Conservation (phyloP, 2,113 vertebrate genomes). For the Pygathrix nemaeus region DNA sequence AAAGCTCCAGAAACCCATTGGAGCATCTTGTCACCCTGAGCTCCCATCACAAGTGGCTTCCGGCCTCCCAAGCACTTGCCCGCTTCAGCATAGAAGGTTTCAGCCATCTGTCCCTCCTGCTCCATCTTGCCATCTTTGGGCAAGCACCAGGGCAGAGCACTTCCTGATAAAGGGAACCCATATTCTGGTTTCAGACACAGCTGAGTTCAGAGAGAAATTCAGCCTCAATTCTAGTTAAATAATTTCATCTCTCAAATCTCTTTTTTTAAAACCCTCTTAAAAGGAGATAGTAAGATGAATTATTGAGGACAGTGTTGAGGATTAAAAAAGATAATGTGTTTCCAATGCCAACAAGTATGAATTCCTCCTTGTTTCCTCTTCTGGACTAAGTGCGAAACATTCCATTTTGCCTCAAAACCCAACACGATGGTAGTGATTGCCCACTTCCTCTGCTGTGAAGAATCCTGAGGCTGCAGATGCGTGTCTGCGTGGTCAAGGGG, state of each 20-base stretch:
- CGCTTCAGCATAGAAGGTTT: neutral
- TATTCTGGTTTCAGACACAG: neutral
- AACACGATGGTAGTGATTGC: neutral
- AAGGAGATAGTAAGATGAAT: neutral
- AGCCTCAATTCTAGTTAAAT: neutral
- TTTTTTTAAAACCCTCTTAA: neutral
- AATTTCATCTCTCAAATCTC: neutral
- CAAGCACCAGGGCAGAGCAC: no score
- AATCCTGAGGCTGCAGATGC: no score
- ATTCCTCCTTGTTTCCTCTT: neutral
- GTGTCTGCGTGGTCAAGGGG: neutral
- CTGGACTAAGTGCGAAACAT: neutral
- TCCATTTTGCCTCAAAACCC: neutral
- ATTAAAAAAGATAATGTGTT: neutral
- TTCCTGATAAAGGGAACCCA: neutral
- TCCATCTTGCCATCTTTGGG: neutral
- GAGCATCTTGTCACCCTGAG: no score
- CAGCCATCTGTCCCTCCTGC: no score
- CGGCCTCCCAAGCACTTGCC: neutral
- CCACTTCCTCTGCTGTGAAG: neutral
- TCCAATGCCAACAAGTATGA: neutral
- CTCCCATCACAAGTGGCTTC: neutral
- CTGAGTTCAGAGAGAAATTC: neutral
- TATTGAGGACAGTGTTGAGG: neutral
- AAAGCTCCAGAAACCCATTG: fast-evolving